phyloP scores from a whole-genome alignment of 1,140 invertebrate genomes.

The Caenorhabditis latens region DNA sequence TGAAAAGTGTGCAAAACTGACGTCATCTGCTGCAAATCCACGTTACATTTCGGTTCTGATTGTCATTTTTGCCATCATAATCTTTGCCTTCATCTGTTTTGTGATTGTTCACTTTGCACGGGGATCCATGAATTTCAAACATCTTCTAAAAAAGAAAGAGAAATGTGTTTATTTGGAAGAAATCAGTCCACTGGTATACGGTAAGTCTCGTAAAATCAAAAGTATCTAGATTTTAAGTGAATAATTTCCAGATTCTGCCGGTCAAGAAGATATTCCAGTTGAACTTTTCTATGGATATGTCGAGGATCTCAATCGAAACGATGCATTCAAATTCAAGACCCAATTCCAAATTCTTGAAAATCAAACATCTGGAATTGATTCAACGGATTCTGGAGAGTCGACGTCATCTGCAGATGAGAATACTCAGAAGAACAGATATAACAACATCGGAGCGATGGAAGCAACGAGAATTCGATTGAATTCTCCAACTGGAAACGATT shows the following conservation, averaged over 20 bases:
- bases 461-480: constrained; percentile 71
- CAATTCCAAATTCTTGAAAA: constrained; percentile 67
- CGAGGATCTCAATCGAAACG: constrained; percentile 71
- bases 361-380: constrained; percentile 44
- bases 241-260: constrained; percentile 52
- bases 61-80: constrained; percentile 32
- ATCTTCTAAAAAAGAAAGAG: constrained; percentile 70
- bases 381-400: constrained; percentile 59
- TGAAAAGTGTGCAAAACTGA: constrained; percentile 53
- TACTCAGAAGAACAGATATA: constrained; percentile 66
- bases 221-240: background rate
- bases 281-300: constrained; percentile 74
- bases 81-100: constrained; percentile 58
- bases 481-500: constrained; percentile 67
- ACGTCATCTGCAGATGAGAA: constrained; percentile 46
- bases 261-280: constrained; percentile 61
- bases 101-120: constrained; percentile 53
- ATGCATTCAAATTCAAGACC: constrained; percentile 72
- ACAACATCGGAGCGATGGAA: constrained; percentile 74
- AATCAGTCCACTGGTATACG: constrained; percentile 72
- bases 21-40: constrained; percentile 1
- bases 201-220: constrained; percentile 56
- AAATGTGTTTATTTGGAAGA: constrained; percentile 68
- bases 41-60: constrained; percentile 34
- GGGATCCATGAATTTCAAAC: constrained; percentile 68